Base-by-base conservation (phyloP, 2,797 vertebrate genomes). In the Eutrigla gurnardus region DNA sequence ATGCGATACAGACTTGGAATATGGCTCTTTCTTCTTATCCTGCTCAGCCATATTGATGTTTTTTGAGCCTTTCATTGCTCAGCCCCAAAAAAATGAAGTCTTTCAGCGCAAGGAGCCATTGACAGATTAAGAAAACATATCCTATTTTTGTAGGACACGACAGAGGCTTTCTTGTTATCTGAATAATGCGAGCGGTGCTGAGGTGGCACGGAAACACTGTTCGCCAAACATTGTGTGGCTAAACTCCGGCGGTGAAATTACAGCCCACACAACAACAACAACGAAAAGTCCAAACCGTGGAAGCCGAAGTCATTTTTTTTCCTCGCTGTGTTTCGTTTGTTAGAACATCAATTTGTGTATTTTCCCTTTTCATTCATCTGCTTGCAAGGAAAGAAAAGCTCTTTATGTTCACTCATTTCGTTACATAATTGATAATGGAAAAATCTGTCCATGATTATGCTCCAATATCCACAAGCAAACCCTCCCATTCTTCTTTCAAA, bases 91-190 rank as follows among this genome's bases (percentile, higher is more conserved):
- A 91, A 93, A 92, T 90, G 89, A 93, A 94, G 92, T 85, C 89
- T 92, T 93, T 93, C 87, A 92, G 75, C 80, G 74, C 70, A 49
- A 25, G 6, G 46, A 83, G 84, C 93, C 70, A 88, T 83, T 91
- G 92, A 89, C 90, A 93, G 93, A 93, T 93, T 92, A 92, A 85
- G 90, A 82, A 92, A 93, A 94, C 91, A 91, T 81, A 90, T 91
- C 88, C 91, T 80, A 86, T 92, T 92, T 92, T 91, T 86, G 86
- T 87, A 71, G 82, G 80, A 89, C 87, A 86, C 81, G 87, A 89
- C 86, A 89, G 82, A 85, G 75, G 75, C 88, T 85, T 85, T 83
- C 81, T 90, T 92, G 88, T 91, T 92, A 91, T 91, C 90, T 88
- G 88, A 93, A 92, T 91, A 91, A 91, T 87, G 87, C 86, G 88